phyloP scores from a whole-genome alignment of 2,888 invertebrate species.

The Trichogramma evanescens region DNA sequence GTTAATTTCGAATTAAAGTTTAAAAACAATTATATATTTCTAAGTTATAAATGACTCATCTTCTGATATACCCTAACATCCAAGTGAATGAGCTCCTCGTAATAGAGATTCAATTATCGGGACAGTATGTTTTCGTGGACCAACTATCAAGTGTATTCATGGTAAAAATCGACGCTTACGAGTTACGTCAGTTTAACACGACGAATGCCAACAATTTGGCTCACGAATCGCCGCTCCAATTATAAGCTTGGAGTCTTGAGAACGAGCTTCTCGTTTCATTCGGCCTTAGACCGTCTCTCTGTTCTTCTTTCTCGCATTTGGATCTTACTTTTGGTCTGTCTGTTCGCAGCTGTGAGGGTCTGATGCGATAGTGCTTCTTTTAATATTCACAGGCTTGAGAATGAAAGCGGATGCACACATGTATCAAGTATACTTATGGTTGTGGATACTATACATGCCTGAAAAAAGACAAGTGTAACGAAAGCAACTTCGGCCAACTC shows the following conservation, averaged over 20 bases:
- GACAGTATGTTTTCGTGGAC: no score
- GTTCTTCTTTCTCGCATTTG: neutral
- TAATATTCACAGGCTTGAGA: constrained; percentile 11
- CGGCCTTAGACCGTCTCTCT: neutral
- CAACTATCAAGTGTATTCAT: no score
- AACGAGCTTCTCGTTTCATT: constrained; percentile 2
- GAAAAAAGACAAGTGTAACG: no score
- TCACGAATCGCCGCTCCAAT: constrained; percentile 18
- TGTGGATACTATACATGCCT: no score
- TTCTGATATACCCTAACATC: no score
- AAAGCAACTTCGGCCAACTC: no score
- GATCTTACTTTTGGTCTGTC: neutral
- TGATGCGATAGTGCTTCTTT: neutral
- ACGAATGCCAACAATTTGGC: constrained; percentile 10
- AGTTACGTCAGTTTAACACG: constrained; percentile 10
- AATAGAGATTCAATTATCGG: no score
- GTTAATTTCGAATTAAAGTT: no score
- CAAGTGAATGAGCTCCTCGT: no score
- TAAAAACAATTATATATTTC: no score
- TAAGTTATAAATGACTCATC: no score
- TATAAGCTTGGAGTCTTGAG: constrained; percentile 9
- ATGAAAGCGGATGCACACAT: constrained; percentile 11
- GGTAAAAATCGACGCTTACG: neutral
- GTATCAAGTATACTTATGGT: constrained; percentile 11
- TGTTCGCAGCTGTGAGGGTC: neutral